phyloP scores from a whole-genome alignment of 2,797 vertebrate species.

The Glyptemys insculpta region DNA sequence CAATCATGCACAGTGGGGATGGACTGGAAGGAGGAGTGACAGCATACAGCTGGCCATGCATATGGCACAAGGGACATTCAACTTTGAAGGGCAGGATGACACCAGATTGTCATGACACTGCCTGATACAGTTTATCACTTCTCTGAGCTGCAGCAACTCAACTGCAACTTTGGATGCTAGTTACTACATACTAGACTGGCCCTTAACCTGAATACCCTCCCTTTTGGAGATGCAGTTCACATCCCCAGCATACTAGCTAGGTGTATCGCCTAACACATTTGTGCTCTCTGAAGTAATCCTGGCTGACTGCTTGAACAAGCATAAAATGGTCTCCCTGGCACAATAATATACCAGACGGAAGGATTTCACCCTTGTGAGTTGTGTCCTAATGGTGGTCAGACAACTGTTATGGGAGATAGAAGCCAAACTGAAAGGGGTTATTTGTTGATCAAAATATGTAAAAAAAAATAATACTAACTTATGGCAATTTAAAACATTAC shows the following conservation, averaged over 20 bases:
- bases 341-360: neutral
- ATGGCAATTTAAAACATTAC: neutral
- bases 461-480: neutral
- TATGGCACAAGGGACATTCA: neutral
- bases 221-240: neutral
- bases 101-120: neutral
- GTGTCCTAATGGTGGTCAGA: neutral
- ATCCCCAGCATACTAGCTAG: neutral
- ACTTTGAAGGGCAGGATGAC: neutral
- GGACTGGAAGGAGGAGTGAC: neutral
- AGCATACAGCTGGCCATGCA: rapidly evolving
- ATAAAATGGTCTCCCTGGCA: neutral
- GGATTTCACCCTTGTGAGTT: neutral
- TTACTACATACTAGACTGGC: neutral
- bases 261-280: neutral
- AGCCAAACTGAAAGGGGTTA: neutral
- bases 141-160: neutral
- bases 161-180: neutral
- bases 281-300: neutral
- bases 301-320: neutral
- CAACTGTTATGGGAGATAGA: neutral
- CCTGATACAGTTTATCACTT: neutral
- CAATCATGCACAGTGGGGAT: neutral
- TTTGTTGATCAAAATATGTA: neutral
- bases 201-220: neutral